Base-by-base conservation (phyloP, 2,797 vertebrate species). In the Xyrichtys novacula region DNA sequence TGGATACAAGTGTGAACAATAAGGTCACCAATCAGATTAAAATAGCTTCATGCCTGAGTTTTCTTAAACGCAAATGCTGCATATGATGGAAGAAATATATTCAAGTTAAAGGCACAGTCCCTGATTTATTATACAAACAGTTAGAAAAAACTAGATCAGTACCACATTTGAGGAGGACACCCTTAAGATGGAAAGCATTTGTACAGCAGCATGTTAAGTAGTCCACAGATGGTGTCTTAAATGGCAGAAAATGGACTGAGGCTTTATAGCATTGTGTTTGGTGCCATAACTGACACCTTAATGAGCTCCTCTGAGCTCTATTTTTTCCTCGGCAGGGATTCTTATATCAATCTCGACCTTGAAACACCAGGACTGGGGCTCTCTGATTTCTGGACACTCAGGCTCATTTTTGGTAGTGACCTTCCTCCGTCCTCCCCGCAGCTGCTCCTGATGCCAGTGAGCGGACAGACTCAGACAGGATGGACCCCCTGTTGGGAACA, bases 391-490 rank as follows among this genome's bases (percentile, higher is more conserved):
- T 83, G 77, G 88, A 87, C 74, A 65, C 68, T 71, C 79, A 60
- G 76, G 65, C 85, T 86, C 76, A 58, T 73, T 87, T 87, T 85
- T 40, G 53, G 65, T 16, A 48, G 70, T 77, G 87, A 93, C 92
- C 91, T 93, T 91, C 80, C 57, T 80, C 78, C 70, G 81, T 88
- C 89, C 88, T 91, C 78, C 78, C 76, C 22, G 72, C 87, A 87
- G 90, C 87, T 89, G 86, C 85, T 88, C 78, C 88, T 84, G 88
- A 88, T 87, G 87, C 86, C 86, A 78, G 79, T 19, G 62, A 81
- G 81, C 2, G n/a, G 61, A 80, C 2, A 15, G 63, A 81, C 69
- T 64, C 76, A 62, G 75, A 66, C 81, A 80, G 83, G 82, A 90
- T 71, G 79, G 84, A 74, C 79, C 80, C 76, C 90, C 90, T 83